Conservation (phyloP, 2,113 vertebrate genomes). For the Microcebus jonahi region DNA sequence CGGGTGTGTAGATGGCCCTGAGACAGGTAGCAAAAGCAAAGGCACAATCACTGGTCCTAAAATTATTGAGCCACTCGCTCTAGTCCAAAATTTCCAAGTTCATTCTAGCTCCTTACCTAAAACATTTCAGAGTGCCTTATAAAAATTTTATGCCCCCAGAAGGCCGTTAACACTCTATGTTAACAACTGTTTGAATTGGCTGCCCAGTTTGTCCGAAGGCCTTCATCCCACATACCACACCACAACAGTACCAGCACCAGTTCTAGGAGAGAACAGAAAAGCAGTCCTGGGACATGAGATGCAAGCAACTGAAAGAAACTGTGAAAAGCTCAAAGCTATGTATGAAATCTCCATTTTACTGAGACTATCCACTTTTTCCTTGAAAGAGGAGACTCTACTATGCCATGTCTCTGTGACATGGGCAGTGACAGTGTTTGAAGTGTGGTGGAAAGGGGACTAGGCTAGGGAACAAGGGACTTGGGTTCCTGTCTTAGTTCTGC, state of each 20-base stretch:
- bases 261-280: not conserved
- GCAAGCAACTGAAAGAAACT: not conserved
- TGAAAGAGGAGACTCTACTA: not conserved
- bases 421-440: not conserved
- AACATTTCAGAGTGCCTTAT: not conserved
- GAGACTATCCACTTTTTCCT: not conserved
- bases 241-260: not conserved
- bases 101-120: not conserved
- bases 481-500: slow-evolving; percentile 7
- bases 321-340: not conserved
- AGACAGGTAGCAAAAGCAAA: not conserved
- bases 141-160: not conserved
- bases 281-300: not conserved
- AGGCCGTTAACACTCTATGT: not conserved
- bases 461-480: not conserved
- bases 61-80: not conserved
- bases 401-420: not conserved
- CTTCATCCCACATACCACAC: not conserved
- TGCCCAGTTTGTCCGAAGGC: not conserved
- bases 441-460: not conserved
- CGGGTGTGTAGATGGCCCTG: not conserved
- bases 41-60: not conserved
- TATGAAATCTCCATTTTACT: not conserved
- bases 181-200: not conserved
- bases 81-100: not conserved